Conservation (phyloP, 2,888 invertebrate species). For the Ophraella communa region DNA sequence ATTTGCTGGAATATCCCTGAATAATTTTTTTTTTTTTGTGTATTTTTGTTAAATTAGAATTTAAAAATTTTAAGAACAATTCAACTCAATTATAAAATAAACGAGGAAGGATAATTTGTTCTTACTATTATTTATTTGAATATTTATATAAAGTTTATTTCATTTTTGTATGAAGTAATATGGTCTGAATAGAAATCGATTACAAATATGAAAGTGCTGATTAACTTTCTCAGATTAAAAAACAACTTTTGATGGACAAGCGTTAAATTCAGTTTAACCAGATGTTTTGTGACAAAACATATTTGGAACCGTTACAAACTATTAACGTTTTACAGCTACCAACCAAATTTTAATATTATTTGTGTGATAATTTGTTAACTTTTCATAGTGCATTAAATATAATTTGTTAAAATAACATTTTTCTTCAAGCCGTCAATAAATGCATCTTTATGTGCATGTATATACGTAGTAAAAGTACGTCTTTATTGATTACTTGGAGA, state of each 20-base stretch:
- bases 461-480: no score
- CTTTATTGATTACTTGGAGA: no score
- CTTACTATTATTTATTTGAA: no score
- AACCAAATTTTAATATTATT: constrained; percentile 7
- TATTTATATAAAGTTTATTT: no score
- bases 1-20: no score
- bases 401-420: no score
- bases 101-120: neutral
- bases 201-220: constrained; percentile 33
- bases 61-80: no score
- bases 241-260: constrained; percentile 35
- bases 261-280: constrained; percentile 36
- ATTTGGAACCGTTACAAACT: constrained; percentile 18
- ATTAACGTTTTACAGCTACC: constrained; percentile 2
- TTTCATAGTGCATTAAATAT: neutral
- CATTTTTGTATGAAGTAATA: constrained; percentile 8
- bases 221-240: constrained; percentile 24
- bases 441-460: no score
- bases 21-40: no score
- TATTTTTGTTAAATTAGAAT: no score
- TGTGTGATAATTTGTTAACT: neutral
- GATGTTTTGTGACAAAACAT: constrained; percentile 22
- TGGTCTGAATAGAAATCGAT: constrained; percentile 42
- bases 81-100: no score
- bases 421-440: no score